These are phyloP conservation scores for Tympanoctomys barrerae DNA, from an alignment of 2,797 vertebrate species.

Conservation along the genomic window DNA sequence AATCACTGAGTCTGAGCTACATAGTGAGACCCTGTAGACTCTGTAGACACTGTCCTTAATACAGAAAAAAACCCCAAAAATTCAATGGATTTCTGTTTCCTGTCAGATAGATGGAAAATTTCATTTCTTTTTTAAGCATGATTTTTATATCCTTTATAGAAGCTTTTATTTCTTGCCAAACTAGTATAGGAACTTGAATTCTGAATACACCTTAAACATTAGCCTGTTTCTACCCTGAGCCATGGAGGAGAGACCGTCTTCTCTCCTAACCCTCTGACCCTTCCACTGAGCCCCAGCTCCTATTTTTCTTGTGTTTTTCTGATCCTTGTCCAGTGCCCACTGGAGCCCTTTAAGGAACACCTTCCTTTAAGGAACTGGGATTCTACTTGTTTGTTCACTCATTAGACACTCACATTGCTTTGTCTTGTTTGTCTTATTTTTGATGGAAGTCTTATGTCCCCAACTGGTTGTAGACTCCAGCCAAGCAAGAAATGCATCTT, in stretches of 20 bases:
- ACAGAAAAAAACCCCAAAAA: too few species aligned
- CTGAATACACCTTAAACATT: background rate
- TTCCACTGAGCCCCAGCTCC: background rate
- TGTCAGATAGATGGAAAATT: constrained; percentile 3
- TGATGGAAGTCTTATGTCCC: constrained; percentile 46
- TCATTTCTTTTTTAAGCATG: background rate
- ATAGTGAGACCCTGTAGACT: too few species aligned
- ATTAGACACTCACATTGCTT: constrained; percentile 35
- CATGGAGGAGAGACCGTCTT: background rate
- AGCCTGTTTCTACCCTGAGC: background rate
- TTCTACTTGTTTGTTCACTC: background rate
- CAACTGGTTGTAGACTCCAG: constrained; percentile 35
- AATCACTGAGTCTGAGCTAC: too few species aligned
- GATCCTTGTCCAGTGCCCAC: background rate
- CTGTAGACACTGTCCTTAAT: too few species aligned
- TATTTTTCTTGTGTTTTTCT: constrained; percentile 21
- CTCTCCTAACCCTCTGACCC: background rate
- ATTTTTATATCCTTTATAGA: constrained; percentile 41
- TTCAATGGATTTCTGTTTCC: constrained; percentile 40
- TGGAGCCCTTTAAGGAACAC: too few species aligned
- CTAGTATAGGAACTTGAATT: constrained; percentile 21
- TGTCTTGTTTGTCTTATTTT: constrained; percentile 63
- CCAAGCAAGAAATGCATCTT: constrained; percentile 69
- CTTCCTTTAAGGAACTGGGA: background rate
- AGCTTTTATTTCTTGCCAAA: constrained; percentile 15